phyloP scores from a whole-genome alignment of 35 echinoderm and acorn worm species.

The Amphiura filiformis region DNA sequence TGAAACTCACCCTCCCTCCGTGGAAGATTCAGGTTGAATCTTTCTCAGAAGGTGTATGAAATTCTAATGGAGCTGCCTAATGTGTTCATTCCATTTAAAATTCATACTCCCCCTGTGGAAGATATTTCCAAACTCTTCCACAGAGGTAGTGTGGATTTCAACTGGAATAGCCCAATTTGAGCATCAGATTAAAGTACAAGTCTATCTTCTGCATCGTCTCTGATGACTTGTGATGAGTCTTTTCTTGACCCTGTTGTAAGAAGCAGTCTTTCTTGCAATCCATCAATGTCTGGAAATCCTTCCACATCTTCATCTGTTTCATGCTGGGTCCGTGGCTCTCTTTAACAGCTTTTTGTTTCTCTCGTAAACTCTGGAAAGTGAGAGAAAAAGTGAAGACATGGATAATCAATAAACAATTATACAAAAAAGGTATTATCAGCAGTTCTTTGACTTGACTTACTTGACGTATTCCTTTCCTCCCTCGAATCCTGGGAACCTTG shows the following conservation, averaged over 20 bases:
- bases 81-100: no score
- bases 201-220: conserved; percentile 89
- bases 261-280: conserved; percentile 93
- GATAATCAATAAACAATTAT: no score
- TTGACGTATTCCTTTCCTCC: background rate
- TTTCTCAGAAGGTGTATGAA: no score
- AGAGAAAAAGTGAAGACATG: no score
- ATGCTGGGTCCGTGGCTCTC: conserved; percentile 97
- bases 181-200: conserved; percentile 67
- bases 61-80: no score
- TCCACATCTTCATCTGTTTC: conserved; percentile 99
- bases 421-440: background rate
- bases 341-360: conserved; percentile 94
- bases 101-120: no score
- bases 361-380: conserved; percentile 77
- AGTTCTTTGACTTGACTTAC: background rate
- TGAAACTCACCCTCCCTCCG: no score
- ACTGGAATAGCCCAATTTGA: no score
- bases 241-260: conserved; percentile 29
- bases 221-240: conserved; percentile 60
- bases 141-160: no score
- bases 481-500: no score
- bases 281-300: conserved; percentile 90
- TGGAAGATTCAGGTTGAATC: no score
- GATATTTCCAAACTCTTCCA: no score